Evolutionary conservation across 2,888 invertebrate species (phyloP).

Genomic region (Digitonthophagus gazella): DNA sequence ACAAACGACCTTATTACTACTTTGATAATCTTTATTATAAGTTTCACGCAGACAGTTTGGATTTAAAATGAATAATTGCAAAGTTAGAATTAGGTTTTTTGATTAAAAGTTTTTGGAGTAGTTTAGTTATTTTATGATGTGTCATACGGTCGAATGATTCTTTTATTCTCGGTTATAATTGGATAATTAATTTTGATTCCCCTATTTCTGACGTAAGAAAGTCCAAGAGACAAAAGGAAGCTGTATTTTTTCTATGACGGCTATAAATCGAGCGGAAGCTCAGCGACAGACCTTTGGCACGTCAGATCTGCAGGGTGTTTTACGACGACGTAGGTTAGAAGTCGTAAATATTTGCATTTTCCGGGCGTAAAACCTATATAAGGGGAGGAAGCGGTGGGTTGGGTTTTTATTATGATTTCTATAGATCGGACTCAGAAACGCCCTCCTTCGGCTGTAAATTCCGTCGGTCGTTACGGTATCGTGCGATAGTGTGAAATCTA

Average conservation of each 20-base stretch:
- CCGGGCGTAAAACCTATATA: neutral
- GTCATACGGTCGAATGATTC: neutral
- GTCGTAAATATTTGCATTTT: neutral
- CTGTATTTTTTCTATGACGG: neutral
- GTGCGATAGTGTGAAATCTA: constrained; percentile 2
- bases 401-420: neutral
- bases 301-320: neutral
- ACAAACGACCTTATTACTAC: neutral
- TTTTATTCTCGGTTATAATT: neutral
- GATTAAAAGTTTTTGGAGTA: neutral
- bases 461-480: neutral
- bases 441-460: neutral
- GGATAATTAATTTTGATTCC: neutral
- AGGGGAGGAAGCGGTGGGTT: too few species aligned
- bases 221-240: neutral
- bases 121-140: neutral
- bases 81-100: too few species aligned
- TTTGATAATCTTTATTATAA: neutral
- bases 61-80: too few species aligned
- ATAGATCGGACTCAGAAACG: neutral
- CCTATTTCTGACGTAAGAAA: neutral
- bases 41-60: too few species aligned
- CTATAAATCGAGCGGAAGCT: neutral
- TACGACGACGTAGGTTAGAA: neutral
- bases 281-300: neutral